Conservation (phyloP, 2,888 invertebrate species). For the Lamellibrachia satsuma region DNA sequence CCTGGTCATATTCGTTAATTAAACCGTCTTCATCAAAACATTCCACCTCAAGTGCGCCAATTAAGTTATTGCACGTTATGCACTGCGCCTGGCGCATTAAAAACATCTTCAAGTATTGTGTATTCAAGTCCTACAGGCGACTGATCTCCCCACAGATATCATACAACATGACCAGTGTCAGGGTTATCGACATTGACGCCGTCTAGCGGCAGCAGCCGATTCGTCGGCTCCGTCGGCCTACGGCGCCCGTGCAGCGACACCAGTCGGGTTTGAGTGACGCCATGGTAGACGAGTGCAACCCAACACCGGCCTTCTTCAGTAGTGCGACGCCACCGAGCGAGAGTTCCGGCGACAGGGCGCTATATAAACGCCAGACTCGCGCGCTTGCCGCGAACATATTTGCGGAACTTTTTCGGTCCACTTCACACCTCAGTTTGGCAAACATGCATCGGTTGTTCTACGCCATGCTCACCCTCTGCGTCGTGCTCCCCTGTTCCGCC, state of each 20-base stretch:
- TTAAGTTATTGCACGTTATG: too few species aligned
- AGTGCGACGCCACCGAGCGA: background rate
- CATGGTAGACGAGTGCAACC: background rate
- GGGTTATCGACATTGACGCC: background rate
- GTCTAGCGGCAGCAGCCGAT: background rate
- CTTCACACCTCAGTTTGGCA: background rate
- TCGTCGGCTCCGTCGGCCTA: background rate
- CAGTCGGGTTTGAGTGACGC: background rate
- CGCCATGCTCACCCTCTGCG: slow-evolving; percentile 7
- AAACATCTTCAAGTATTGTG: background rate
- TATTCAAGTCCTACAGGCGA: background rate
- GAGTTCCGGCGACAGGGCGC: background rate
- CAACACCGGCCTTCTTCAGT: background rate
- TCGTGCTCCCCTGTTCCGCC: background rate
- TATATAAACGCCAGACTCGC: background rate
- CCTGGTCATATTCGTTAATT: too few species aligned
- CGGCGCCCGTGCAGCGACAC: background rate
- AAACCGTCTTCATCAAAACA: too few species aligned
- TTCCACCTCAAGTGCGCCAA: too few species aligned
- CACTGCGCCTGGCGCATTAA: background rate
- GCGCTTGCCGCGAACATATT: background rate
- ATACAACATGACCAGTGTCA: background rate
- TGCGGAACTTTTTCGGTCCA: background rate
- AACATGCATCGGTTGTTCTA: background rate
- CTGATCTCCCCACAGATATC: background rate